These are phyloP conservation scores for Plectus sambesii DNA, from an alignment of 1,140 invertebrate genomes.

Conservation along the genomic window DNA sequence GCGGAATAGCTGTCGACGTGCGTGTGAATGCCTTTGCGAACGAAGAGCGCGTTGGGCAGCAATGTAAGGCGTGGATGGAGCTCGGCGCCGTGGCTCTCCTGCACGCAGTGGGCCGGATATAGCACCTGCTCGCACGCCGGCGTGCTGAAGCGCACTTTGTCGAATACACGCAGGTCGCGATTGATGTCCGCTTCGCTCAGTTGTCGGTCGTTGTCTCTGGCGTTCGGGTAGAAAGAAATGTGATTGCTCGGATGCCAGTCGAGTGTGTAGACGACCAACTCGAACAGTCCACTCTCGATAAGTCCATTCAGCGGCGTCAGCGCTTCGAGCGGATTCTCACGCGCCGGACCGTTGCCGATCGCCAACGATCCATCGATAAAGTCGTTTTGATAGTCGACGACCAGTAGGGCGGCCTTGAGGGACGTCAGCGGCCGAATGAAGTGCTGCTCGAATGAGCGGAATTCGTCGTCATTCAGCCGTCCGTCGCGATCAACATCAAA, in stretches of 20 bases:
- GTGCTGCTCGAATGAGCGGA: no score
- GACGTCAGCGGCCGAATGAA: no score
- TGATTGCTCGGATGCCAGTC: conserved; percentile 96
- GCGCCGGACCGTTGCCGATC: conserved; percentile 54
- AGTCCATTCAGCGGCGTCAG: conserved; percentile 75
- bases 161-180: conserved; percentile 64
- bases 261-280: conserved; percentile 82
- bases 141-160: conserved; percentile 80
- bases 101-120: conserved; percentile 89
- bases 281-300: conserved; percentile 70
- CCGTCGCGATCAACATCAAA: no score
- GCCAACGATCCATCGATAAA: conserved; percentile 87
- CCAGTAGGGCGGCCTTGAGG: conserved; percentile 59
- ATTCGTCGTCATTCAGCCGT: no score
- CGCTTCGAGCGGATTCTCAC: conserved; percentile 38
- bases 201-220: conserved; percentile 61
- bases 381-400: conserved; percentile 96
- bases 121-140: conserved; percentile 62
- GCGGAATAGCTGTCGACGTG: conserved; percentile 94
- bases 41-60: conserved; percentile 62
- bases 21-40: conserved; percentile 84
- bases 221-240: conserved; percentile 63
- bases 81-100: conserved; percentile 83
- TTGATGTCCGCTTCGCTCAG: conserved; percentile 58
- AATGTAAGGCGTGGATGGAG: conserved; percentile 77